Percentiles rank a stretch among this genome's conserved stretches.
phyloP scores from a whole-genome alignment of 1,140 invertebrate species.

The Periplaneta americana region DNA sequence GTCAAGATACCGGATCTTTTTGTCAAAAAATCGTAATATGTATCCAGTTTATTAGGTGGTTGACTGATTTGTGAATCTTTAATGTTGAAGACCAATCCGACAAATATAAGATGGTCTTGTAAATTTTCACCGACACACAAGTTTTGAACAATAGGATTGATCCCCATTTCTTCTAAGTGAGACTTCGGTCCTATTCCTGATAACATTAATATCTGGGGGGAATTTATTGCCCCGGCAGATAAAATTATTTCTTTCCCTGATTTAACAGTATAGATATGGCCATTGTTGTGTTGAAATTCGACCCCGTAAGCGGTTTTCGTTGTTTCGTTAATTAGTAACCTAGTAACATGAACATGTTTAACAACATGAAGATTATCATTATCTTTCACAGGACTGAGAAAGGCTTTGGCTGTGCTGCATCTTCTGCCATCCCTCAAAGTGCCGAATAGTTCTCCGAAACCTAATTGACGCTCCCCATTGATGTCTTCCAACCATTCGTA shows the following conservation, averaged over 20 bases:
- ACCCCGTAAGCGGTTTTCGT: conserved; percentile 57
- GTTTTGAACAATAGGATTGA: conserved; percentile 53
- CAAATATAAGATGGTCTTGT: conserved; percentile 66
- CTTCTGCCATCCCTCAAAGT: conserved; percentile 55
- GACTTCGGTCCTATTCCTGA: conserved; percentile 67
- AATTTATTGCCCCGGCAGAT: conserved; percentile 61
- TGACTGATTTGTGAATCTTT: conserved; percentile 30
- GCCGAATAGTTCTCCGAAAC: conserved; percentile 61
- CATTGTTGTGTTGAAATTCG: conserved; percentile 48
- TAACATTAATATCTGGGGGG: conserved; percentile 63
- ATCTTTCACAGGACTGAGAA: conserved; percentile 44
- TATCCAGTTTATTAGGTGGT: conserved; percentile 21
- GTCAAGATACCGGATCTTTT: conserved; percentile 40
- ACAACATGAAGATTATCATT: conserved; percentile 65
- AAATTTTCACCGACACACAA: conserved; percentile 62
- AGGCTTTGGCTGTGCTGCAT: conserved; percentile 57
- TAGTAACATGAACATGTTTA: conserved; percentile 56
- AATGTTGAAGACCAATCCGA: conserved; percentile 50
- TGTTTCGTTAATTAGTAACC: conserved; percentile 55
- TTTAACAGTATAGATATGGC: conserved; percentile 37
- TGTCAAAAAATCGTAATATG: conserved; percentile 37
- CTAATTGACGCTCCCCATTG: conserved; percentile 48
- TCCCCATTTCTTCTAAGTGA: conserved; percentile 59
- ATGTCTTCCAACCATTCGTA: conserved; percentile 44
- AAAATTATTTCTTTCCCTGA: conserved; percentile 60